These are phyloP conservation scores for Gracilinanus agilis DNA, from an alignment of 2,113 vertebrate genomes.

Conservation along the genomic window DNA sequence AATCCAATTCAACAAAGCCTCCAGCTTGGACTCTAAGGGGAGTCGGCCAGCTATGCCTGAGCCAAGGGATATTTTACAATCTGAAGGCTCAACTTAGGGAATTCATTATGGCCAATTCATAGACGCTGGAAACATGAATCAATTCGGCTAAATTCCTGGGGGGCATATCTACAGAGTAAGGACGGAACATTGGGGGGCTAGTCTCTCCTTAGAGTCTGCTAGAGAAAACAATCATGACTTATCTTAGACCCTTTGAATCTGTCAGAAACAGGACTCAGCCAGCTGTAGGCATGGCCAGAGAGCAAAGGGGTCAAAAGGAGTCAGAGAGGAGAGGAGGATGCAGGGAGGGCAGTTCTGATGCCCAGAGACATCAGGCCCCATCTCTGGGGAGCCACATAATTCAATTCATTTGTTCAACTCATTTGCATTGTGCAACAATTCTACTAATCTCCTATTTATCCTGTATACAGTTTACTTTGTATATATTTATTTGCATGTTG, in stretches of 20 bases:
- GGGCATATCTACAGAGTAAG: neutral
- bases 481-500: neutral
- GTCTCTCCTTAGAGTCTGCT: neutral
- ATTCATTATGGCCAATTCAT: neutral
- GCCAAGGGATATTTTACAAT: neutral
- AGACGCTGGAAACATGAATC: constrained; percentile 48
- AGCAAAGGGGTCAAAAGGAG: neutral
- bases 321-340: neutral
- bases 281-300: neutral
- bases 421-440: neutral
- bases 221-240: neutral
- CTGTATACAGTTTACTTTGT: neutral
- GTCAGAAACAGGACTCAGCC: neutral
- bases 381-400: neutral
- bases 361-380: neutral
- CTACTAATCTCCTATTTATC: neutral
- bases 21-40: neutral
- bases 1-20: neutral
- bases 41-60: neutral
- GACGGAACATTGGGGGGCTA: neutral
- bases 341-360: neutral
- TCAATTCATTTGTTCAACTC: neutral
- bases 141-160: constrained; percentile 10
- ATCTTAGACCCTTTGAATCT: neutral
- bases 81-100: neutral